Evolutionary conservation across 2,888 invertebrate genomes (phyloP), one percentile per base, ranked within the genome.

Genomic region (Patella caerulea): DNA sequence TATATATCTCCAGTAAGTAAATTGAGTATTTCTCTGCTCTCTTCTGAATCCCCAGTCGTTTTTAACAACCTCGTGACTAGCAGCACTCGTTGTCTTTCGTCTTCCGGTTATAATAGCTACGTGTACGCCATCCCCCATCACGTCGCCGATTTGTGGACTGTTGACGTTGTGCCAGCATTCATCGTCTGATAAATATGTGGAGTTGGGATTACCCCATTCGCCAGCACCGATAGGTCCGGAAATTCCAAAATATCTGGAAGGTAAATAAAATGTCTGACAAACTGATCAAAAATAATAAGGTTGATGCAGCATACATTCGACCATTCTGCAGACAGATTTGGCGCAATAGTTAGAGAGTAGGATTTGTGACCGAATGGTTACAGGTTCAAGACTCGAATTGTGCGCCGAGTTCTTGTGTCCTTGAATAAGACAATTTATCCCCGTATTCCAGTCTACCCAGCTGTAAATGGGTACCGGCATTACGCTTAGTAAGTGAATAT

Each of bases 1-100:
- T 4, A 29, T 34, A 24, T 74, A 74, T 24, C 74, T 54, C 74
- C 74, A 74, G 59, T 19, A 65, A 19, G 59, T 19, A 17, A n/a
- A 59, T 34, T 34, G 34, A 34, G 72, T 70, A 29, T 45, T 70
- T 29, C 15, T 70, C 59, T 45, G 45, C 11, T 52, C 69, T 14
- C 69, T 3, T 5, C 78, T 75, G 19, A 73, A 80, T 56, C 78
- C 80, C 78, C 78, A 78, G 72, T 76, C n/a, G 71, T 80, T 80
- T 65, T 74, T 54, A 34, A 74, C 76, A 15, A 80, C 76, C 17
- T 34, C 78, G 24, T 80, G 4, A 1, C 1, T 4, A 9, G 34
- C 59, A 5, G 80, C 78, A 59, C 78, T 80, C 53, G 78, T 78
- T 17, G 80, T 80, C 29, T 54, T 17, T 24, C 56, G 15, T 0